These are phyloP conservation scores for Cephalopholis sonnerati DNA, from an alignment of 2,113 vertebrate species.

Conservation along the genomic window DNA sequence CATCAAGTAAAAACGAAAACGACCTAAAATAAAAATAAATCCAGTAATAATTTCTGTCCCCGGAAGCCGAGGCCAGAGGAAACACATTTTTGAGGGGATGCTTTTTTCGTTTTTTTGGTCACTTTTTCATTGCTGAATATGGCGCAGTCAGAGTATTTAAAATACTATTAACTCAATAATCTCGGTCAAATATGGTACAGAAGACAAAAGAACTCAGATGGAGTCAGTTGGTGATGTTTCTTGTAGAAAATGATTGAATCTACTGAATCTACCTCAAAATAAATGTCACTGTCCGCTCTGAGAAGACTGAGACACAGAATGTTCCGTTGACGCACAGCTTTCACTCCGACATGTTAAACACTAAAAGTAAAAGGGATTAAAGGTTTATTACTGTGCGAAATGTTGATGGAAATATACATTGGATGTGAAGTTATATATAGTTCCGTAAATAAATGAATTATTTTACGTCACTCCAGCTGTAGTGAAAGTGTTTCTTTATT, in stretches of 20 bases:
- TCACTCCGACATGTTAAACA: constrained; percentile 30
- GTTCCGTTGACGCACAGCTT: constrained; percentile 43
- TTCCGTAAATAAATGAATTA: constrained; percentile 75
- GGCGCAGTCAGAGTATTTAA: constrained; percentile 3
- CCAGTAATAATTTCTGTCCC: neutral
- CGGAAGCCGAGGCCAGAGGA: neutral
- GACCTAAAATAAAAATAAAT: too few relatives aligned
- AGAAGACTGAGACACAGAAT: constrained; percentile 43
- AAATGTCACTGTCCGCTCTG: constrained; percentile 60
- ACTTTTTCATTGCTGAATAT: neutral
- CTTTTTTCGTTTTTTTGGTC: neutral
- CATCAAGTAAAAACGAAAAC: neutral
- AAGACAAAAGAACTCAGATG: neutral
- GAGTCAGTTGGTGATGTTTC: constrained; percentile 17
- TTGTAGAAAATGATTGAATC: constrained; percentile 10
- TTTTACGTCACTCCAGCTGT: constrained; percentile 61
- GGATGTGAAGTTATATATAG: constrained; percentile 74
- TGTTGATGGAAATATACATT: constrained; percentile 61
- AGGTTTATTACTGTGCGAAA: constrained; percentile 31
- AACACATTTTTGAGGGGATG: constrained; percentile 6
- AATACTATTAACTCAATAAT: neutral
- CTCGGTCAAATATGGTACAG: neutral
- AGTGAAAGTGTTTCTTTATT: neutral
- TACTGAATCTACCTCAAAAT: constrained; percentile 82
- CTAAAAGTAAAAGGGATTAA: neutral